Base-by-base conservation (phyloP, 2,888 invertebrate genomes). In the Oligia latruncula region DNA sequence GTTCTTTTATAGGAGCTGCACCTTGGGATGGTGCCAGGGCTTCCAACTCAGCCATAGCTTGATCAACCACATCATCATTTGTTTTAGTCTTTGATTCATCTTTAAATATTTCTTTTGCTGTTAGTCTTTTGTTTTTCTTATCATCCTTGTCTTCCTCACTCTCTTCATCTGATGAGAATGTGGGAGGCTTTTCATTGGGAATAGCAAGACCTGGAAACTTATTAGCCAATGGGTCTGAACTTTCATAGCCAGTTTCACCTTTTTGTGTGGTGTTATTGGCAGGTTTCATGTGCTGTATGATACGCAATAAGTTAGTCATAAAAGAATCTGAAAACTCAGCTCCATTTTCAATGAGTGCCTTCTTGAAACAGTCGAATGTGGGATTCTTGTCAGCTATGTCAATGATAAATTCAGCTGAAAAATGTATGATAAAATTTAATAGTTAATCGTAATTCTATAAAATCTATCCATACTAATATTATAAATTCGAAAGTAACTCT, bases 301-400 rank as follows among this genome's bases (percentile, higher is more conserved):
- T 98, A 78, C 99, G 98, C 52, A 99, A 97, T 60, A 99, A 97
- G 95, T 99, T 99, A 3, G 98, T 98, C 89, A 99, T 98, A 90
- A 99, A 98, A 0, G 99, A 99, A 93, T 99, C 99, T 0, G 99
- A 98, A 95, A 99, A 99, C 95, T 99, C 99, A 0, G 99, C 99
- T 60, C 99, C 99, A 98, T 99, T 99, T 94, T 99, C 98, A 0
- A 98, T 92, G 9, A 99, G 96, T 0, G 98, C 98, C 89, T 98
- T 98, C 92, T 99, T 99, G 94, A 99, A 99, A 6, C 97, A 96
- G 3, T 99, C 99, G 91, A 99, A 98, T 0, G 98, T 98, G 77
- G 98, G 97, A 95, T 99, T 98, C 92, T 98, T 98, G 88, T 98
- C 98, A 0, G 99, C 99, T 88, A 99, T 96, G 90, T 99, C 98